Evolutionary conservation across 2,888 invertebrate species (phyloP).

Genomic region (Graphium colonna): DNA sequence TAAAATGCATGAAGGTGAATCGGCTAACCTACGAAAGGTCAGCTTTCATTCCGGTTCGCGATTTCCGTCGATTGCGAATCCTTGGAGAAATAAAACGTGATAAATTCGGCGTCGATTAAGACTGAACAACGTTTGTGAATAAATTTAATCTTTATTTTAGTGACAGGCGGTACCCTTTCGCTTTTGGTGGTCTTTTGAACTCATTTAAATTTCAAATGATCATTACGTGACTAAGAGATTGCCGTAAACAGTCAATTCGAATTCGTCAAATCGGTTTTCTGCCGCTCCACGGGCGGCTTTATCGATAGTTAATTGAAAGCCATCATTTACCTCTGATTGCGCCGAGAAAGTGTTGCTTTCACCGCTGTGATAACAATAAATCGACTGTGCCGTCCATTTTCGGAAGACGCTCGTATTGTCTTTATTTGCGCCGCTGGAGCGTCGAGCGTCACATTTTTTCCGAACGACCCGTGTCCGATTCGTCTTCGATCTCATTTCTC

Average conservation of each 20-base stretch:
- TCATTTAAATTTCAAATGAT: slow-evolving; percentile 4
- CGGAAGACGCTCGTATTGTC: slow-evolving; percentile 35
- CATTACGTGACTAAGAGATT: slow-evolving; percentile 17
- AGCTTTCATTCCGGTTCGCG: background rate
- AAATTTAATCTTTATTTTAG: no score
- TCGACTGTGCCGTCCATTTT: slow-evolving; percentile 52
- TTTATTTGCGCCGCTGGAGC: slow-evolving; percentile 16
- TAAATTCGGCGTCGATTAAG: no score
- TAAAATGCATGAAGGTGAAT: background rate
- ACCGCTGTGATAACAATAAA: slow-evolving; percentile 50
- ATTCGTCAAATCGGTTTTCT: slow-evolving; percentile 34
- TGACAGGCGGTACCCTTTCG: background rate
- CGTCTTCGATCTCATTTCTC: slow-evolving; percentile 11
- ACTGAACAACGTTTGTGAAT: no score
- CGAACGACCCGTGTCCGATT: slow-evolving; percentile 15
- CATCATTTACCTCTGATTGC: slow-evolving; percentile 59
- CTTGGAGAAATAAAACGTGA: background rate
- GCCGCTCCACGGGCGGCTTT: slow-evolving; percentile 27
- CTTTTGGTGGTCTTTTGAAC: background rate
- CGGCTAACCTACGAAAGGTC: background rate
- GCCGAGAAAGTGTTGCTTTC: slow-evolving; percentile 66
- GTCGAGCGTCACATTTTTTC: slow-evolving; percentile 19
- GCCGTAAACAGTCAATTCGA: slow-evolving; percentile 22
- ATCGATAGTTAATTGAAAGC: slow-evolving; percentile 43
- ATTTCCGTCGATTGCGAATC: background rate